Evolutionary conservation across 64 coral and sea anemone species (phyloP), one percentile per base, ranked within the genome.

Genomic region (Montipora sp.): DNA sequence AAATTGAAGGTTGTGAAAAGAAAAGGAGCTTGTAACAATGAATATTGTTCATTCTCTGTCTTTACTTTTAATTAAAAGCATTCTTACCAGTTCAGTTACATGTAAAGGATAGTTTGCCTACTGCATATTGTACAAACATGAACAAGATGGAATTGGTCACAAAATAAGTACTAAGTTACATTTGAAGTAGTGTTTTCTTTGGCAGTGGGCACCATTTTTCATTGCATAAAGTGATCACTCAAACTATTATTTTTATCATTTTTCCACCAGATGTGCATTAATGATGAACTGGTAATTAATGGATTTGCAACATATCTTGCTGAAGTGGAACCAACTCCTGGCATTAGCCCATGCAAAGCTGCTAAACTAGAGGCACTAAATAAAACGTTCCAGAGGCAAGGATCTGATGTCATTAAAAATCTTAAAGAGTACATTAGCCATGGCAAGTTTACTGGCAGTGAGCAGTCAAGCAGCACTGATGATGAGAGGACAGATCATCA

Each of bases 271-370:
- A 47, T 94, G 74, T 99, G 94, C 82, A 44, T 99, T 61, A 99
- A 99, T 93, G 98, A 99, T 92, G 98, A 99, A 76, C 70, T 99
- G 23, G 98, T 99, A 5, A 90, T 96, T 16, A 94, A 91, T 11
- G 90, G 84, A 14, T 99, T 91, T 72, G 98, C 98, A 73, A 89
- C 80, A 7, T 76, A 85, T 63, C 50, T 72, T 45, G 70, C n/a
- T 24, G 82, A 85, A 4, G 10, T 44, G 48, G 61, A 19, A 3
- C 43, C 46, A 49, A 10, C 46, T 47, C 46, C 65, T 10, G 8
- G 7, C 18, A 71, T 85, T 2, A 85, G 47, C 61, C 61, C 82
- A 71, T 8, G 8, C 63, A 85, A 85, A 23, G 82, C 82, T 71
- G 82, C 82, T 70, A 85, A 85, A 72, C 65, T 85, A 5, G 16